Conservation (phyloP, 2,797 vertebrate species). For the Anableps anableps region DNA sequence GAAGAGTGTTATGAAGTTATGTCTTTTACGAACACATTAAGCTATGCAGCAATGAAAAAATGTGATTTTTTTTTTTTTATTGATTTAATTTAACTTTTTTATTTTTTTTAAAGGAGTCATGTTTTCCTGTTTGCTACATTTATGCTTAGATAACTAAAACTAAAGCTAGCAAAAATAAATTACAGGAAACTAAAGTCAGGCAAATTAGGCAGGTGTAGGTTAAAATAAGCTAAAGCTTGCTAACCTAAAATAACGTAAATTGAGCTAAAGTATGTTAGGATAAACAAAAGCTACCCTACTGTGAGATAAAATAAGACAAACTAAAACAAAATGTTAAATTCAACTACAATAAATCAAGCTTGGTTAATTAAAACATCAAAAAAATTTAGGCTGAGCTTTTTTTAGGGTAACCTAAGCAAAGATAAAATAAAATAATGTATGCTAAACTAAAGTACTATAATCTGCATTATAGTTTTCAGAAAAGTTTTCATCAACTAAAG, state of each 20-base stretch:
- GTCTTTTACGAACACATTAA: not conserved
- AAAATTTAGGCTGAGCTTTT: too few relatives aligned
- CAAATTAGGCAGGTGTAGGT: too few relatives aligned
- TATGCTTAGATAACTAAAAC: not conserved
- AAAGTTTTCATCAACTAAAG: too few relatives aligned
- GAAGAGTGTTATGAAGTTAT: not conserved
- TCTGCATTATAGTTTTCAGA: too few relatives aligned
- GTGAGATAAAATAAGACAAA: not conserved
- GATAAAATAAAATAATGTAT: not conserved
- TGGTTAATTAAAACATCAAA: not conserved
- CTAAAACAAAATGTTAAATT: not conserved
- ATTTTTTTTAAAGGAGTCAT: not conserved
- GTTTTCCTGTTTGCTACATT: not conserved
- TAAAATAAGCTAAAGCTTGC: too few relatives aligned
- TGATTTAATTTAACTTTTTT: not conserved
- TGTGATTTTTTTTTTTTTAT: too few relatives aligned
- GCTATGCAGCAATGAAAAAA: too few relatives aligned
- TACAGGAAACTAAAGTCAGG: not conserved
- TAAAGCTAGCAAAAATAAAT: not conserved
- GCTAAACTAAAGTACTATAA: too few relatives aligned
- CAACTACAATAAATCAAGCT: not conserved
- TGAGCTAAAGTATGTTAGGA: not conserved
- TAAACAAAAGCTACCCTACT: not conserved
- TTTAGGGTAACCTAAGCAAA: too few relatives aligned
- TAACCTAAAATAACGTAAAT: not conserved